Conservation (phyloP, 2,888 invertebrate species). For the Drosophila quinaria region DNA sequence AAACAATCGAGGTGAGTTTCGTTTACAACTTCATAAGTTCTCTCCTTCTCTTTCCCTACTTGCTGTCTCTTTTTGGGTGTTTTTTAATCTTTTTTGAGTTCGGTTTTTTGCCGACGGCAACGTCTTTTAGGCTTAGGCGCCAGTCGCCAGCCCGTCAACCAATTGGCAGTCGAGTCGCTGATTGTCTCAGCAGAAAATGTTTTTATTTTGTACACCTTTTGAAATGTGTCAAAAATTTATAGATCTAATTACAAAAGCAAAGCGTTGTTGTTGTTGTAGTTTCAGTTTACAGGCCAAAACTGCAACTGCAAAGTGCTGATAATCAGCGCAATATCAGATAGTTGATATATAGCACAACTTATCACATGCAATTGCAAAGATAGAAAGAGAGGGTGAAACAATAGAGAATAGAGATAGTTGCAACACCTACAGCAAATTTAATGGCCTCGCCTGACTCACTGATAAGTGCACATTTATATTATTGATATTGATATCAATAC, state of each 20-base stretch:
- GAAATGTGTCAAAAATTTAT: slow-evolving; percentile 63
- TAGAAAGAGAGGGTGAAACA: background rate
- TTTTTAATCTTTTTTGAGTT: slow-evolving; percentile 14
- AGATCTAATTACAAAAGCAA: slow-evolving; percentile 62
- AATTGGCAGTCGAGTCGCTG: slow-evolving; percentile 27
- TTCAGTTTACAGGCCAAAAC: slow-evolving; percentile 48
- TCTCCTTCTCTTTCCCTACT: slow-evolving; percentile 4
- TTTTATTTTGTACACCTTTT: slow-evolving; percentile 2
- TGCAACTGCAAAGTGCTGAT: slow-evolving; percentile 52
- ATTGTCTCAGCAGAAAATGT: slow-evolving; percentile 52
- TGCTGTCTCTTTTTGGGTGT: slow-evolving; percentile 7
- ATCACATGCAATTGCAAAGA: slow-evolving; percentile 13
- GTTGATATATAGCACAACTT: slow-evolving; percentile 43
- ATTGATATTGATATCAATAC: slow-evolving; percentile 49
- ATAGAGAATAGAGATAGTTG: slow-evolving; percentile 8
- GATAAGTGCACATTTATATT: slow-evolving; percentile 37
- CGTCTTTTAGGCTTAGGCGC: slow-evolving; percentile 72
- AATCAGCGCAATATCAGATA: slow-evolving; percentile 59
- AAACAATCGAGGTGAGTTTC: slow-evolving; percentile 59
- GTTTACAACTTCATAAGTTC: slow-evolving; percentile 5
- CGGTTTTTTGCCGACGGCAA: slow-evolving; percentile 66
- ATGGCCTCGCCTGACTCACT: slow-evolving; percentile 55
- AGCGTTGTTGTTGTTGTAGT: slow-evolving; percentile 23
- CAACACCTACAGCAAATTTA: slow-evolving; percentile 59
- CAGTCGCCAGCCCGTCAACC: slow-evolving; percentile 27